Base-by-base conservation (phyloP, 2,113 vertebrate genomes). In the Catagonus wagneri region DNA sequence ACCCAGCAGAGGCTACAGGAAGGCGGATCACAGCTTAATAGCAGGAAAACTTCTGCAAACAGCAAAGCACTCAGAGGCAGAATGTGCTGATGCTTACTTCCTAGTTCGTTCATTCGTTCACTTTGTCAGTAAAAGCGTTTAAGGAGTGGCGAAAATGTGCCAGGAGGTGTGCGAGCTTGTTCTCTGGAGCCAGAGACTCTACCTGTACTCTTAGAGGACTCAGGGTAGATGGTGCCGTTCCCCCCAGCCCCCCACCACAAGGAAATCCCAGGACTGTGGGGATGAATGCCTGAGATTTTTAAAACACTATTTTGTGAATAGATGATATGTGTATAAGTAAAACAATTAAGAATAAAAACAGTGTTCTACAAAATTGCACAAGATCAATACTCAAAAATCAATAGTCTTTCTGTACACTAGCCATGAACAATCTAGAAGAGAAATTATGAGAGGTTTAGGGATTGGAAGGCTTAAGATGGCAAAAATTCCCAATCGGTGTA, bases 301-400 rank as follows among this genome's bases (percentile, higher is more conserved):
- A 44, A 78, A 60, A 66, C 17, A 72, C 12, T 25, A 7, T 80
- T 68, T 79, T 94, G 27, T 63, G 56, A 93, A 54, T 12, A 60
- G 63, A 71, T 75, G 32, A 74, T 13, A 74, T 19, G 8, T 69
- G 16, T 20, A 68, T 4, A 65, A 65, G 39, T 63, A 36, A 56
- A 85, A 68, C 44, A 44, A 25, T 65, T 36, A 72, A 60, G 39
- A 92, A 69, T 89, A 84, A 89, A 94, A 83, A 76, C 0, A 60
- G 61, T 34, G 13, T 61, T 84, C 34, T 44, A 36, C 68, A 92
- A 95, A n/a, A 32, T 12, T 36, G 12, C 14, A 29, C 1, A 58
- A 91, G 13, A 74, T 88, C 69, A 90, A 93, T 66, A 66, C 7
- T 65, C 17, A 75, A 86, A 94, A 76, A 19, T 39, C 36, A 93